Percentiles rank a stretch among this genome's conserved stretches.
Evolutionary conservation across 2,888 invertebrate genomes (phyloP).

Genomic region (Drosophila koepferae): DNA sequence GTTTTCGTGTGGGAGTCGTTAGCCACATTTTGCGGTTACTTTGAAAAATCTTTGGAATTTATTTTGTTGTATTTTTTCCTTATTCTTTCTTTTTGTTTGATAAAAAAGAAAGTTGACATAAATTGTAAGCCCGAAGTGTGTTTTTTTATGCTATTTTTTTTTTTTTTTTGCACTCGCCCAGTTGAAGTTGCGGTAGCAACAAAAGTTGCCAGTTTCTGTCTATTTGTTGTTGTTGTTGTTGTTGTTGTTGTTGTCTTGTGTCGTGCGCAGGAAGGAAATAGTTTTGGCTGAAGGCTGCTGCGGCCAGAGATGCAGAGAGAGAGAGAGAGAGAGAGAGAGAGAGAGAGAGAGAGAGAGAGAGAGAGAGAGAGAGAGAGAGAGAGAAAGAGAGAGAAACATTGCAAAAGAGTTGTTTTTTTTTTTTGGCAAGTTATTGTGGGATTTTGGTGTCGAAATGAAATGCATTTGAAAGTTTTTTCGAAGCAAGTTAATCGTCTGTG

Average conservation of each 20-base stretch:
- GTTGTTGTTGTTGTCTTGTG: constrained; percentile 31
- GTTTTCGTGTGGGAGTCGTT: constrained; percentile 70
- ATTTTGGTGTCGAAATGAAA: constrained; percentile 55
- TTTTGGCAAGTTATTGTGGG: constrained; percentile 57
- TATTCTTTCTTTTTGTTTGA: constrained; percentile 76
- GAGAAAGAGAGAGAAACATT: background rate
- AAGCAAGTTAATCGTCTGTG: constrained; percentile 73
- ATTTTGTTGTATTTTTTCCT: constrained; percentile 30
- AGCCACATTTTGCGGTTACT: constrained; percentile 74
- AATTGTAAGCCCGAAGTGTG: constrained; percentile 59
- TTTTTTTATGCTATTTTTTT: background rate
- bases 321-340: background rate
- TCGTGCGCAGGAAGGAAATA: constrained; percentile 72
- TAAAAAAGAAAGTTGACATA: constrained; percentile 80
- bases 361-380: background rate
- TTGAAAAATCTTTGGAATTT: constrained; percentile 74
- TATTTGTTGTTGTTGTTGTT: constrained; percentile 26
- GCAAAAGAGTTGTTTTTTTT: constrained; percentile 14
- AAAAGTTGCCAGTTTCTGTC: constrained; percentile 43
- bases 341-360: background rate
- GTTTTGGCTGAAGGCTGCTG: constrained; percentile 32
- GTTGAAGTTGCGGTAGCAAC: constrained; percentile 64
- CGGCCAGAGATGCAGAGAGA: background rate
- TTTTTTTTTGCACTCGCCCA: constrained; percentile 34
- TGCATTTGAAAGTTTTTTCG: constrained; percentile 75